Evolutionary conservation across 2,888 invertebrate genomes (phyloP).

Genomic region (Oxystoma pomonae): DNA sequence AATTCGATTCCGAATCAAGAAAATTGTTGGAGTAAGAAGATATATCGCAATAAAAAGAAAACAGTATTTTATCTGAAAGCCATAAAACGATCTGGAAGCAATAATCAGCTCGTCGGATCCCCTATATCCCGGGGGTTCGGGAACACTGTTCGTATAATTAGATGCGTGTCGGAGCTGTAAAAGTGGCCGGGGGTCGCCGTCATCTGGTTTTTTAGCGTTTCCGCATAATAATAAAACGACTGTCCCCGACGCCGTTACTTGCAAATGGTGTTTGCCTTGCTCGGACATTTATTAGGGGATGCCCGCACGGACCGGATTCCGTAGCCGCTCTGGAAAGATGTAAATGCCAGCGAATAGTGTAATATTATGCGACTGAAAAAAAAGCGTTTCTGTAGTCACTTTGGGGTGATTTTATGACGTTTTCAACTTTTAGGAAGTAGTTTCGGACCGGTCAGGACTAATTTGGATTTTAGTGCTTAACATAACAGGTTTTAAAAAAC

Average conservation of each 20-base stretch:
- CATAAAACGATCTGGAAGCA: not conserved
- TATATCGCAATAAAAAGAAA: too few species aligned
- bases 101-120: not conserved
- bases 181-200: slow-evolving; percentile 44
- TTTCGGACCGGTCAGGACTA: too few species aligned
- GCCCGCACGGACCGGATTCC: not conserved
- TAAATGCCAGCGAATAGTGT: too few species aligned
- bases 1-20: too few species aligned
- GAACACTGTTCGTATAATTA: slow-evolving; percentile 37
- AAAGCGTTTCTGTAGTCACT: too few species aligned
- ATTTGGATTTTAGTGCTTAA: too few species aligned
- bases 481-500: too few species aligned
- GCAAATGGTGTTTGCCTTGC: slow-evolving; percentile 50
- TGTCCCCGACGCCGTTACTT: slow-evolving; percentile 46
- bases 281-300: slow-evolving; percentile 44
- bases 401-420: too few species aligned
- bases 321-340: not conserved
- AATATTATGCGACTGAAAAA: too few species aligned
- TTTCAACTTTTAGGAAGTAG: too few species aligned
- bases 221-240: slow-evolving; percentile 62
- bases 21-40: too few species aligned
- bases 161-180: slow-evolving; percentile 45
- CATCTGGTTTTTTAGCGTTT: slow-evolving; percentile 61
- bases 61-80: not conserved
- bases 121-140: not conserved